phyloP scores from a whole-genome alignment of 2,113 vertebrate species.

The Holacanthus passer region DNA sequence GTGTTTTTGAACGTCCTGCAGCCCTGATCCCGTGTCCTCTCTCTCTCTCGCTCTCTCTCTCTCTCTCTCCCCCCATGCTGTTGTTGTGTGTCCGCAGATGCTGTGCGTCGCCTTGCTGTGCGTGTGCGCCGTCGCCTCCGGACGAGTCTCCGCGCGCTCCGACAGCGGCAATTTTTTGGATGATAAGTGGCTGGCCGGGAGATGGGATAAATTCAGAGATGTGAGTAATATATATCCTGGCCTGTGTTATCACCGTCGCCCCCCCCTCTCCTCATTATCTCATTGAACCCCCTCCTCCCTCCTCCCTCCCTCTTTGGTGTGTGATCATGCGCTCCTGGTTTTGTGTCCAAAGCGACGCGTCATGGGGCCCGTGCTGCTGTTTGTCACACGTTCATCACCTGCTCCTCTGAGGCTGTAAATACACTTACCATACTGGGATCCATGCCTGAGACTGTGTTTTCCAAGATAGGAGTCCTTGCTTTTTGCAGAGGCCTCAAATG shows the following conservation, averaged over 20 bases:
- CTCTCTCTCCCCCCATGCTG: no score
- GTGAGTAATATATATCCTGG: constrained; percentile 86
- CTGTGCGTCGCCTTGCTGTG: constrained; percentile 88
- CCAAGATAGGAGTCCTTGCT: constrained; percentile 25
- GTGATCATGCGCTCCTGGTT: constrained; percentile 77
- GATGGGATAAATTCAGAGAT: constrained; percentile 98
- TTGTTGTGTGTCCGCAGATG: constrained; percentile 90
- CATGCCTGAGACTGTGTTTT: constrained; percentile 9
- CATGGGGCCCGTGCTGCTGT: constrained; percentile 61
- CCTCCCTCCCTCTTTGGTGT: constrained; percentile 39
- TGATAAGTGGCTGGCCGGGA: constrained; percentile 94
- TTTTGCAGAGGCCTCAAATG: constrained; percentile 50
- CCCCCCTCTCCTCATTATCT: constrained; percentile 34
- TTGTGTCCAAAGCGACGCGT: constrained; percentile 65
- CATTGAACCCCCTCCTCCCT: constrained; percentile 9
- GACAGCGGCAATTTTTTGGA: constrained; percentile 96
- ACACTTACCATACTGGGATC: neutral
- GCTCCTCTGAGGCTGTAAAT: constrained; percentile 43
- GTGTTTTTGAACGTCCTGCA: constrained; percentile 25
- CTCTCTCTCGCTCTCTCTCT: no score
- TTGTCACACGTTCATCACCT: constrained; percentile 62
- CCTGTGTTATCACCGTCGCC: neutral
- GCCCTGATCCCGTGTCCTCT: constrained; percentile 59
- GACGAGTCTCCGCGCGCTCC: constrained; percentile 86
- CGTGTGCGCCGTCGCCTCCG: constrained; percentile 88